A percentile compares a stretch with the other conserved stretches of the same genome.
Conservation (phyloP, 1,140 invertebrate genomes). For the Helicoverpa zea region DNA sequence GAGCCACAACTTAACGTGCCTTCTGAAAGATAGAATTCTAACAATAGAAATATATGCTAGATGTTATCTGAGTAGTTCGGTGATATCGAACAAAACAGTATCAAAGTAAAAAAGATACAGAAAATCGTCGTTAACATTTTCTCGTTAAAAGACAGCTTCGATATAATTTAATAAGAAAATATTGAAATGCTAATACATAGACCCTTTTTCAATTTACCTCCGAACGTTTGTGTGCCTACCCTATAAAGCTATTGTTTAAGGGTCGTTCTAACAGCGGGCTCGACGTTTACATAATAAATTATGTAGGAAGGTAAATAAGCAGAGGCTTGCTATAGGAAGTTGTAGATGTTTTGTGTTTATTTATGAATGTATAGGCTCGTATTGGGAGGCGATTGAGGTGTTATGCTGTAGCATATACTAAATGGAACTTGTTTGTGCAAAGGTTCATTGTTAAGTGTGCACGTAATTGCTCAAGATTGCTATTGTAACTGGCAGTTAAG, state of each 20-base stretch:
- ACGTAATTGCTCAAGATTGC: too few species aligned
- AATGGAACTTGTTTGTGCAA: too few species aligned
- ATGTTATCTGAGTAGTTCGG: too few species aligned
- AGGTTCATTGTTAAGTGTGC: too few species aligned
- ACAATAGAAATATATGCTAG: too few species aligned
- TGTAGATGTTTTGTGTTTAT: background rate
- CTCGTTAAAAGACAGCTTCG: constrained; percentile 32
- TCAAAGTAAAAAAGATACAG: background rate
- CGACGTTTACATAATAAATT: constrained; percentile 35
- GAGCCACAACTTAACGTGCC: too few species aligned
- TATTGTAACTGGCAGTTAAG: too few species aligned
- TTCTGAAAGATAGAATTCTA: too few species aligned
- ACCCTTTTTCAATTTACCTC: constrained; percentile 44
- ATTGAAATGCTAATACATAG: constrained; percentile 41
- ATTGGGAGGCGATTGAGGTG: too few species aligned
- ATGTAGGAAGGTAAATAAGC: constrained; percentile 30
- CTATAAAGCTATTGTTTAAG: constrained; percentile 26
- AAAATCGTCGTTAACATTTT: constrained; percentile 1
- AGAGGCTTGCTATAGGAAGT: background rate
- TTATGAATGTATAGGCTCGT: background rate
- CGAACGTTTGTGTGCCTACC: constrained; percentile 5
- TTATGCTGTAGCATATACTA: too few species aligned
- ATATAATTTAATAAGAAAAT: constrained; percentile 39
- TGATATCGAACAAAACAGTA: background rate
- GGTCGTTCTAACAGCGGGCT: constrained; percentile 5